A percentile compares a stretch with the other conserved stretches of the same genome.
Conservation (phyloP, 2,797 vertebrate genomes). For the Anisognathus igniventris region DNA sequence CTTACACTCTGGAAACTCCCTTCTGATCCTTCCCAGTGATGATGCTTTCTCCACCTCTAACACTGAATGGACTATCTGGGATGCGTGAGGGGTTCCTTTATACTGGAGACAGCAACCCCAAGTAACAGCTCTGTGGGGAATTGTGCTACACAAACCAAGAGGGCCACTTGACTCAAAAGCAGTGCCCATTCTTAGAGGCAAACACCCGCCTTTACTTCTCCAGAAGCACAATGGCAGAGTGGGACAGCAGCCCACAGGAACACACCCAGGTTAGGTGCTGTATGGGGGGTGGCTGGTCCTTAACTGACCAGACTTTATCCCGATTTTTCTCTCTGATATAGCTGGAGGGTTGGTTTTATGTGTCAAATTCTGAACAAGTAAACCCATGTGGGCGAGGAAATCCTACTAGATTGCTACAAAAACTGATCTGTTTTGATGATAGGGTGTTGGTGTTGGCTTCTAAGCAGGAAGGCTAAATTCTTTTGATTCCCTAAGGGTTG, state of each 20-base stretch:
- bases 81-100: background rate
- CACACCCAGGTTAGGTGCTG: background rate
- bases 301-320: background rate
- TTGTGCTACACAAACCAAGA: background rate
- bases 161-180: background rate
- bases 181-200: background rate
- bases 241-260: background rate
- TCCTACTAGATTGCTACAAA: background rate
- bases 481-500: background rate
- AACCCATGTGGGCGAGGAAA: background rate
- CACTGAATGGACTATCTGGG: background rate
- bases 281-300: background rate
- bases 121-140: background rate
- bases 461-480: background rate
- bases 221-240: background rate
- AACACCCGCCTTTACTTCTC: background rate
- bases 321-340: background rate
- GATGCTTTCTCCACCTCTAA: background rate
- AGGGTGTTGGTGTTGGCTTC: background rate
- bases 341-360: background rate
- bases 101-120: background rate
- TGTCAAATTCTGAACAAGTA: background rate
- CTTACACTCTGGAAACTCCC: background rate
- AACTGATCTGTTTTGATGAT: background rate
- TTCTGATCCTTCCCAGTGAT: background rate